Evolutionary conservation across 2,888 invertebrate species (phyloP), one percentile per base, ranked within the genome.

Genomic region (Rhorus exstirpatorius): DNA sequence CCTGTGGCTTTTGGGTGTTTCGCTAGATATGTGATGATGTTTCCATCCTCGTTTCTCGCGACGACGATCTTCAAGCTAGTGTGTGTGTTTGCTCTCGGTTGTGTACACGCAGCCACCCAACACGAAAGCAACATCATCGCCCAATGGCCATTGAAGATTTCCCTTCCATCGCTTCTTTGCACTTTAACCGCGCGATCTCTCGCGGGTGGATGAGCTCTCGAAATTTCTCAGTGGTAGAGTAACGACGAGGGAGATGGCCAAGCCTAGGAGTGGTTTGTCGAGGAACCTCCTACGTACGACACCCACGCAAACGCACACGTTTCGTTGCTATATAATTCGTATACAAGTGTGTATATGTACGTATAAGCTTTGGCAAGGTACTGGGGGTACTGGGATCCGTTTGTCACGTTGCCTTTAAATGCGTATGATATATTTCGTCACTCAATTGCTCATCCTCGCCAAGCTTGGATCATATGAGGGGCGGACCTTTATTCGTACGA

Each of bases 231-330:
- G 65, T 75, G 83, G 83, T 41, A 60, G 74, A 84, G 53, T 49
- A 38, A 55, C 17, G 49, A 38, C 38, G 58, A 17, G 41, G 60
- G 80, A 84, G 80, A 85, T 84, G 83, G 84, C 68, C 65, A 70
- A 72, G 76, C 70, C 78, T 85, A 89, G 91, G 91, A 87, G 91
- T 89, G 89, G 87, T 89, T 87, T 87, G 71, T 61, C 55, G 76
- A 83, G 81, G 90, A 87, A 87, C 91, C 90, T 90, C 91, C 91
- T 88, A 88, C 91, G 71, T 79, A 84, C 75, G 77, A 86, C 90
- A 90, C 91, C 91, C 91, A 91, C 91, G 90, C 89, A 35, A 44
- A 26, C 26, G 58, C 26, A 12, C 10, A 49, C 10, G 21, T 6
- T 55, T 53, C 63, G 24, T n/a, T n/a, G n/a, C n/a, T n/a, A n/a